Conservation (phyloP, 2,797 vertebrate species). For the Muscicapa comitata region DNA sequence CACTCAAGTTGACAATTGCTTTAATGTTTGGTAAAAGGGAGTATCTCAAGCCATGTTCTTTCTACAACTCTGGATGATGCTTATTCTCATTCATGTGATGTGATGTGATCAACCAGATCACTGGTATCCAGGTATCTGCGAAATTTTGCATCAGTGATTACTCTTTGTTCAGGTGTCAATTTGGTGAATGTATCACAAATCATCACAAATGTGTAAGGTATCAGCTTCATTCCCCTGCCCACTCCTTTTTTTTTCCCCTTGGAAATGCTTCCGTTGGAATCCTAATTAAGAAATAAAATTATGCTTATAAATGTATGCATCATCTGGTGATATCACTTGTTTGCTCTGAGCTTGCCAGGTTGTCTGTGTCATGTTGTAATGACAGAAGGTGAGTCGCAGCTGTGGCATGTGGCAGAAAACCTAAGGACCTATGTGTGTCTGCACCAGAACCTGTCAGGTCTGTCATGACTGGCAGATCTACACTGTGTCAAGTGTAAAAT, state of each 20-base stretch:
- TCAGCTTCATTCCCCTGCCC: neutral
- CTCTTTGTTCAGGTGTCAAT: neutral
- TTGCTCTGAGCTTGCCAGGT: constrained; percentile 22
- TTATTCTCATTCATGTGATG: neutral
- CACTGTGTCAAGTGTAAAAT: accelerated
- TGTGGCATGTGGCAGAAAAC: neutral
- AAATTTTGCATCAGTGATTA: neutral
- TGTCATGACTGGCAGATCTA: neutral
- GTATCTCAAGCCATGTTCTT: neutral
- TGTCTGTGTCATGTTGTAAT: neutral
- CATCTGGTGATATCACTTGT: neutral
- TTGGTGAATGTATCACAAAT: neutral
- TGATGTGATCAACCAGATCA: neutral
- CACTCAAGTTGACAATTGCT: neutral
- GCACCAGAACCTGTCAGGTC: neutral
- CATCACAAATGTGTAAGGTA: neutral
- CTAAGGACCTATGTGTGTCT: neutral
- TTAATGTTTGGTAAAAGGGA: neutral
- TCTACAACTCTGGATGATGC: neutral
- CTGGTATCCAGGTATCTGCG: neutral
- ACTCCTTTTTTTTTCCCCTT: neutral
- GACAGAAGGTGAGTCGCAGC: neutral
- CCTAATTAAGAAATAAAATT: neutral
- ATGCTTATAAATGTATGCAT: neutral
- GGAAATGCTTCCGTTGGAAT: neutral